Base-by-base conservation (phyloP, 2,888 invertebrate species). In the Hirtodrosophila cameraria region DNA sequence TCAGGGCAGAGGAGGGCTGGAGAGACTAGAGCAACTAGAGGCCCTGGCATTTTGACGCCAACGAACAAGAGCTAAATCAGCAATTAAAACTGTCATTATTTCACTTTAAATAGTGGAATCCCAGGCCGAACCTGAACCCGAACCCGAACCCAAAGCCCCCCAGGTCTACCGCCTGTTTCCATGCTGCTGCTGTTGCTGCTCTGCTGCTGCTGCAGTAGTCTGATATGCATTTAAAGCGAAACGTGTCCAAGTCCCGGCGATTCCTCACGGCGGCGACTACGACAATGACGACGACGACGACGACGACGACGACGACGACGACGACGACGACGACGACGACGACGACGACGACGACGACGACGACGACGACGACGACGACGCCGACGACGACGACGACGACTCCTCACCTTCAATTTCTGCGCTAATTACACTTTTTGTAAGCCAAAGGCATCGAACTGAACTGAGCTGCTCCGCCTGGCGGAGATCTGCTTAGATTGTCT, bases 371-470 rank as follows among this genome's bases (percentile, higher is more conserved):
- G 7, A 7, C 31, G 13, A 31, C 31, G 13, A 13, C 31, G 31
- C 1, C 18, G 5, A n/a, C 30, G 15, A 23, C 23, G 23, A 6
- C 2, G 23, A 23, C 52, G 20, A 38, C 60, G 53, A 62, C 67
- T 72, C 73, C 84, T 74, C 77, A 78, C 81, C 79, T 87, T 82
- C 76, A 77, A 78, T 84, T 84, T 88, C 79, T 75, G 85, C 78
- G 88, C 89, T 89, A 88, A 88, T 88, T 88, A 88, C 87, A 78
- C 82, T 87, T 88, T 88, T 87, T 87, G 86, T 82, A 85, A 83
- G 74, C 87, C 60, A 75, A 75, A 68, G 72, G 61, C 64, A 63
- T 58, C 50, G 69, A 70, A 66, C 67, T 64, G 60, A 46, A 36
- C 25, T 28, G 15, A 23, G 18, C 48, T 28, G 46, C 12, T 28